Evolutionary conservation across 2,888 invertebrate species (phyloP), one percentile per base, ranked within the genome.

Genomic region (Myopa testacea): DNA sequence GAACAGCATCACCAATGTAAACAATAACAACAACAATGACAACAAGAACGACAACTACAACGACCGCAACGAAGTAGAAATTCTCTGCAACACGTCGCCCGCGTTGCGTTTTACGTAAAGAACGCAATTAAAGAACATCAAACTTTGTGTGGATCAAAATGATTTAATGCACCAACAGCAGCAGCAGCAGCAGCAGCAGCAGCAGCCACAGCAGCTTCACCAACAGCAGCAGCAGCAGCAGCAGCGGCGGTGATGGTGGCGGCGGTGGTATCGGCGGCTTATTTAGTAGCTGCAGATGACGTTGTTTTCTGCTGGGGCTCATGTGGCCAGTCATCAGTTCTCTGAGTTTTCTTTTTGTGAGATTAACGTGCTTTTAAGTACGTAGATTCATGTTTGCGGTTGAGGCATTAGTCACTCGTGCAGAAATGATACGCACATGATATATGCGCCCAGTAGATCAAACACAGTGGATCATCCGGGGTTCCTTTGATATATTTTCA

Each of bases 21-120:
- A 26, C 26, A 26, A 26, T 1, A 26, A 26, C 26, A 26, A 80
- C 85, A 84, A 83, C 82, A 83, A 79, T 79, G 76, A 81, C 80
- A 82, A 83, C 34, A 55, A 58, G 26, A 55, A 58, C 19, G 10
- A 6, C 58, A 6, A 6, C 58, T n/a, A 16, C 60, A 72, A 58
- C 10, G 34, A 45, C 58, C 55, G 34, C 71, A 26, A 38, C 10
- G 70, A 70, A 70, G 7, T 19, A 19, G 1, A 70, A 4, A n/a
- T 19, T 7, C 26, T 70, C n/a, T 16, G 68, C 69, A 34, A 19
- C 69, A 19, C 40, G n/a, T 45, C 16, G 40, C 40, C 38, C 14
- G 65, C 65, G 7, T 58, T n/a, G 52, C 10, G 45, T 34, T 62
- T 50, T 34, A 40, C 62, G 45, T 45, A 45, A 45, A 50, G 62